Evolutionary conservation across 2,113 vertebrate genomes (phyloP), one percentile per base, ranked within the genome.

Genomic region (Chauna torquata): DNA sequence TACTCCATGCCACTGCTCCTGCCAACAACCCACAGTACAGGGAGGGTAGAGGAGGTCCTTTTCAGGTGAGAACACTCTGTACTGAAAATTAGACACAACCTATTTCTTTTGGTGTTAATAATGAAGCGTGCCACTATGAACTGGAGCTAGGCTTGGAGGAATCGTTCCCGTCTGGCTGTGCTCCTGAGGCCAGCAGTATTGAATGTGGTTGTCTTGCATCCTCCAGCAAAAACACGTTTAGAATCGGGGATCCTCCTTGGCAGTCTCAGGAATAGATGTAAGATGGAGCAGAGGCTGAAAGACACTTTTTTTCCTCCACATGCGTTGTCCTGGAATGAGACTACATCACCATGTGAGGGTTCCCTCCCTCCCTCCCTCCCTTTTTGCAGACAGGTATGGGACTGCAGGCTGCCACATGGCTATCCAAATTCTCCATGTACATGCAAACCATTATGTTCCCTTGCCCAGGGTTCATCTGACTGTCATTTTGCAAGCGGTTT

Each of bases 401-500:
- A 81, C 69, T 19, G 30, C 61, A 69, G 49, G 77, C 38, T 86
- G 81, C 69, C 74, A 22, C 44, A 32, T 7, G 36, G 74, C 10
- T 40, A 49, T 87, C 64, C 52, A 66, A 14, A 40, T 72, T n/a
- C 6, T 2, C 2, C 24, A 42, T 42, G 38, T 58, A 20, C 70
- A 24, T 66, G 77, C 62, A 80, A 45, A 25, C 15, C 78, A 62
- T 47, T 12, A 9, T 12, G 49, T 62, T 92, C 75, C 69, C 66
- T 82, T 50, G 74, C 82, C 8, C 68, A 45, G 86, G 24, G 89
- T 94, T 97, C 91, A 92, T 34, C 92, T 90, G 92, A 77, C 94
- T 94, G 91, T 87, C 96, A 45, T 91, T 91, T 72, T 95, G 94
- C 81, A 91, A 92, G 92, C 8, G 25, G 86, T 61, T 85, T 52